Evolutionary conservation across 2,797 vertebrate species (phyloP).

Genomic region (Premnoplex brunnescens): DNA sequence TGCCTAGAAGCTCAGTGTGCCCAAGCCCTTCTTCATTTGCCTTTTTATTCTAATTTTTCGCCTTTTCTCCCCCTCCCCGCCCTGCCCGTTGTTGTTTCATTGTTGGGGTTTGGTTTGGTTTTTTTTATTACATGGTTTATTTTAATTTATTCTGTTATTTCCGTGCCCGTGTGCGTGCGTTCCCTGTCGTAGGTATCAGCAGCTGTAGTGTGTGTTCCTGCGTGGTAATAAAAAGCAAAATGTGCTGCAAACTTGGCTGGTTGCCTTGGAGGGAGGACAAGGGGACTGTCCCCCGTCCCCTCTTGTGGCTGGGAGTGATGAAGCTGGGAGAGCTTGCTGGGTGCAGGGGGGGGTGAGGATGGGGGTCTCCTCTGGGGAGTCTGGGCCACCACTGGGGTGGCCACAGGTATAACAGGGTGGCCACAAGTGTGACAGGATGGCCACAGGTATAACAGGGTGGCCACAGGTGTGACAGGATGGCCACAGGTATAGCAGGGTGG

Average conservation of each 20-base stretch:
- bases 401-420: too few species aligned
- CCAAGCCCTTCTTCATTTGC: neutral
- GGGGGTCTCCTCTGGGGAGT: neutral
- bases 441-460: too few species aligned
- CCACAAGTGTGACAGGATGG: too few species aligned
- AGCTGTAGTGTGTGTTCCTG: constrained; percentile 69
- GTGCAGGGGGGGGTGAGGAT: neutral
- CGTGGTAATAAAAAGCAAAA: constrained; percentile 79
- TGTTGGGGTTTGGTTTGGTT: neutral
- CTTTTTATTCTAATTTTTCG: neutral
- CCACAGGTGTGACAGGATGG: too few species aligned
- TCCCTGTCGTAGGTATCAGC: constrained; percentile 38
- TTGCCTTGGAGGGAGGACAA: neutral
- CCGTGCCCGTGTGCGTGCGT: constrained; percentile 38
- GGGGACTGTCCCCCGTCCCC: neutral
- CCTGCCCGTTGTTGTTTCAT: neutral
- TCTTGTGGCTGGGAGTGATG: neutral
- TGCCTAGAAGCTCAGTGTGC: neutral
- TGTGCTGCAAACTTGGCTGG: constrained; percentile 45
- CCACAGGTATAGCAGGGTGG: too few species aligned
- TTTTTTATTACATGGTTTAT: constrained; percentile 31
- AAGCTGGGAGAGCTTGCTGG: neutral
- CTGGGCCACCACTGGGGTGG: neutral
- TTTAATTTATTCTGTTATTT: constrained; percentile 79
- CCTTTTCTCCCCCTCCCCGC: neutral